Percentiles rank a stretch among this genome's conserved stretches.
Evolutionary conservation across 2,888 invertebrate species (phyloP).

Genomic region (Acleris literana): DNA sequence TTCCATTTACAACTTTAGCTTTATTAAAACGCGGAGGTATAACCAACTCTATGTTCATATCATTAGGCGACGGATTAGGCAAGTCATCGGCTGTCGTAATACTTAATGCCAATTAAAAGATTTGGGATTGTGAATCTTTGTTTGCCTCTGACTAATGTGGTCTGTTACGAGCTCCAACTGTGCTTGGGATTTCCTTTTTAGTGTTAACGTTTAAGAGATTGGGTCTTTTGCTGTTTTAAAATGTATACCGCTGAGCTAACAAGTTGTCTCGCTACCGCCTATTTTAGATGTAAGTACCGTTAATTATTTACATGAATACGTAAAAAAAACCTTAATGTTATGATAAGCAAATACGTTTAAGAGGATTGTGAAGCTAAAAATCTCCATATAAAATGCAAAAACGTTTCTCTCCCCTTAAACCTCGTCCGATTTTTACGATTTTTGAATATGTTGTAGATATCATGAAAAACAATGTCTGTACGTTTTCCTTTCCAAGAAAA

Average conservation of each 20-base stretch:
- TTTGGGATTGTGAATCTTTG: slow-evolving; percentile 80
- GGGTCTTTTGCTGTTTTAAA: neutral
- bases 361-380: too few relatives aligned
- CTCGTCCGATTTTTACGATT: too few relatives aligned
- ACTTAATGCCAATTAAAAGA: slow-evolving; percentile 83
- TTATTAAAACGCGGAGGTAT: slow-evolving; percentile 15
- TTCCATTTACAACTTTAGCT: neutral
- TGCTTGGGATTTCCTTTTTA: slow-evolving; percentile 37
- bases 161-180: slow-evolving; percentile 53
- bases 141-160: slow-evolving; percentile 76
- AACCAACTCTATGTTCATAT: slow-evolving; percentile 62
- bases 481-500: too few relatives aligned
- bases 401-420: too few relatives aligned
- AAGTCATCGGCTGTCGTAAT: slow-evolving; percentile 82
- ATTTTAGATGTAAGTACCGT: too few relatives aligned
- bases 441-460: too few relatives aligned
- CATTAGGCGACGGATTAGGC: slow-evolving; percentile 71
- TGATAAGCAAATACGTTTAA: too few relatives aligned
- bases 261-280: too few relatives aligned
- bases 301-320: too few relatives aligned
- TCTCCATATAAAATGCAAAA: too few relatives aligned
- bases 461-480: too few relatives aligned
- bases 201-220: neutral
- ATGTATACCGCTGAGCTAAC: neutral
- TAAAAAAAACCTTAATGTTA: too few relatives aligned